phyloP scores from a whole-genome alignment of 2,888 invertebrate species.

The Scelioninae gen. 1 region DNA sequence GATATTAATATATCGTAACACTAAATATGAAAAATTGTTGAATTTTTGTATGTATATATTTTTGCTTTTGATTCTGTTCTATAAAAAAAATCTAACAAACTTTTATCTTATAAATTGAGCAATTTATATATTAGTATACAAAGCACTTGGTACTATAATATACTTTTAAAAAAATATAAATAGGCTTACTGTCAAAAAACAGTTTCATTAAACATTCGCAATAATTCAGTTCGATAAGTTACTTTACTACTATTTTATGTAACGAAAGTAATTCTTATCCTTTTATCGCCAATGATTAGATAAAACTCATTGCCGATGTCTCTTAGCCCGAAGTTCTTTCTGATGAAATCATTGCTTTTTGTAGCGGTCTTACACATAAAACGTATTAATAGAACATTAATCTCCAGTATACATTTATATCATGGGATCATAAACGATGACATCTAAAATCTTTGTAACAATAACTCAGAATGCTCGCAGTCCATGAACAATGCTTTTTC shows the following conservation, averaged over 20 bases:
- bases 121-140: too few relatives aligned
- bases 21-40: too few relatives aligned
- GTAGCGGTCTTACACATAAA: not conserved
- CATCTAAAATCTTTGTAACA: not conserved
- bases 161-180: too few relatives aligned
- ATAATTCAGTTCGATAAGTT: not conserved
- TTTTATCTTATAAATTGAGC: too few relatives aligned
- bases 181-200: too few relatives aligned
- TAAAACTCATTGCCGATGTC: not conserved
- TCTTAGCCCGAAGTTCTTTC: not conserved
- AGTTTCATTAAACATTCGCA: too few relatives aligned
- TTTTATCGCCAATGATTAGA: conserved; percentile 1
- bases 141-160: too few relatives aligned
- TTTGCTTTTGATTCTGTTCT: too few relatives aligned
- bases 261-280: not conserved
- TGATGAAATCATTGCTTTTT: conserved; percentile 10
- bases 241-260: not conserved
- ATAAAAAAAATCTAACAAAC: too few relatives aligned
- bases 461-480: not conserved
- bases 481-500: conserved; percentile 1
- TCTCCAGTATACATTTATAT: conserved; percentile 1
- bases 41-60: too few relatives aligned
- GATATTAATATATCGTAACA: too few relatives aligned
- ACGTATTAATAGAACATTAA: conserved; percentile 20
- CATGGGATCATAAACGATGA: not conserved